Base-by-base conservation (phyloP, 2,888 invertebrate species). In the Tethea ocularis region DNA sequence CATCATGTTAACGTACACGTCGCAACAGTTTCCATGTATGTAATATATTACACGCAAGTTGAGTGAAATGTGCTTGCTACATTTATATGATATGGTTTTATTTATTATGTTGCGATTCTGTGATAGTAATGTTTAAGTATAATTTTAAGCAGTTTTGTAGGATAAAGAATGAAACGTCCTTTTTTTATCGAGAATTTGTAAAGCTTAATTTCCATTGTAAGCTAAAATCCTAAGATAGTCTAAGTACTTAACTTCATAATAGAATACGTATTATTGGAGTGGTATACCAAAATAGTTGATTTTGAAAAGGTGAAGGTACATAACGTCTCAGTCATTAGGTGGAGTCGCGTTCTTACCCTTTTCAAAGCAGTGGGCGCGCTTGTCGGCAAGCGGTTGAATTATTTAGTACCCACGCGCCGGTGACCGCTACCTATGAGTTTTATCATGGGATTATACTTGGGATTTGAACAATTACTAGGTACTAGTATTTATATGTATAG, bases 31-130 rank as follows among this genome's bases (percentile, higher is more conserved):
- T 76, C 80, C 78, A 76, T 77, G 75, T 80, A 82, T 76, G 75
- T 80, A 82, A 83, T 85, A 83, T 83, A 84, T 83, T 80, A 80
- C 76, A 66, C 72, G 76, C 70, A 68, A 69, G 71, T 74, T 77
- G 78, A 82, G 80, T 84, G 83, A 84, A 83, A 84, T 82, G 82
- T 82, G 71, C 83, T 82, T n/a, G n/a, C n/a, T n/a, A n/a, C n/a
- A n/a, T n/a, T n/a, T n/a, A n/a, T n/a, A 82, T 80, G 77, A 74
- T 78, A 74, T 77, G 74, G 72, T 68, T 71, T 75, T 83, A 86
- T 86, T 86, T 86, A 85, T 82, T 84, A 65, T 20, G 20, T 10
- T 46, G 46, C 46, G 46, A 20, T 41, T 46, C 46, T 46, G 8
- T 41, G 41, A 41, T 46, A 20, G 46, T 46, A 20, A 46, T 46